Evolutionary conservation across 37 sponge, comb jelly and placozoan species (phyloP).

Genomic region (Spongilla lacustris): DNA sequence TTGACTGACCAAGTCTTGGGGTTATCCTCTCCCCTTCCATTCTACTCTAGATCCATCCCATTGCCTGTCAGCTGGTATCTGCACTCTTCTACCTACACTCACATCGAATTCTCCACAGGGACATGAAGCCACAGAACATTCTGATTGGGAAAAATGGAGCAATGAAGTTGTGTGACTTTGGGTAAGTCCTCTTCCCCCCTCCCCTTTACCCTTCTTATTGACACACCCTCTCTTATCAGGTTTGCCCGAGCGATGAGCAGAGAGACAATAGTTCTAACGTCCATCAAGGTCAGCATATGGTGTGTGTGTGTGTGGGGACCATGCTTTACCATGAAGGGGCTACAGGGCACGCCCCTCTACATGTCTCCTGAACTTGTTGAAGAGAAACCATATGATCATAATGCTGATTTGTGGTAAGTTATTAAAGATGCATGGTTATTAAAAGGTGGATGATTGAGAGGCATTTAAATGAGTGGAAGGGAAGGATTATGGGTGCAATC

Average conservation of each 20-base stretch:
- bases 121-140: slow-evolving; percentile 99
- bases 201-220: background rate
- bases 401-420: slow-evolving; percentile 86
- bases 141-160: slow-evolving; percentile 84
- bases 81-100: slow-evolving; percentile 94
- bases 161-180: slow-evolving; percentile 95
- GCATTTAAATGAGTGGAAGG: background rate
- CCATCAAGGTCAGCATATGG: slow-evolving; percentile 73
- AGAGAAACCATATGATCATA: slow-evolving; percentile 94
- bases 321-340: slow-evolving; percentile 7
- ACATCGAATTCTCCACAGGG: slow-evolving; percentile 90
- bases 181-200: slow-evolving; percentile 21
- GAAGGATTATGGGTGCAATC: background rate
- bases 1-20: too few species aligned
- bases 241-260: slow-evolving; percentile 93
- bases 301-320: slow-evolving; percentile 7
- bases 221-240: background rate
- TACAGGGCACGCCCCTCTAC: slow-evolving; percentile 92
- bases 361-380: slow-evolving; percentile 97
- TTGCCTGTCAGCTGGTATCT: slow-evolving; percentile 91
- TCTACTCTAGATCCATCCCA: slow-evolving; percentile 52
- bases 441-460: background rate
- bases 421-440: background rate
- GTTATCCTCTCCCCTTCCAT: background rate
- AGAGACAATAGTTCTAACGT: slow-evolving; percentile 89